These are phyloP conservation scores for Chaenodraco wilsoni DNA, from an alignment of 2,797 vertebrate genomes.

Conservation along the genomic window DNA sequence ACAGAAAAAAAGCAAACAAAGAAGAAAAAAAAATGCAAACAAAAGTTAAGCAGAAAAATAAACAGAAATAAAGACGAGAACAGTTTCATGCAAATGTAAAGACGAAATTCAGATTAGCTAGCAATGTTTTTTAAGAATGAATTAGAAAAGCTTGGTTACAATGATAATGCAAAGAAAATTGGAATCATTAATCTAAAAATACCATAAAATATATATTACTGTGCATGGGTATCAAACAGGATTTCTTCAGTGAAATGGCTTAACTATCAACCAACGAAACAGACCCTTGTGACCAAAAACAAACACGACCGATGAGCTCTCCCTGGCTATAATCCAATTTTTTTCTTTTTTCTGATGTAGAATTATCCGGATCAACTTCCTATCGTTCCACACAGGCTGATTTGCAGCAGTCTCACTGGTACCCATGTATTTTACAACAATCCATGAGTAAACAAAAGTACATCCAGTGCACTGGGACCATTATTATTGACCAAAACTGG, in stretches of 20 bases:
- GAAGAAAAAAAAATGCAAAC: conserved; percentile 67
- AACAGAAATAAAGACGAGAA: conserved; percentile 43
- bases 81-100: conserved; percentile 53
- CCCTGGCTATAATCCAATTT: conserved; percentile 43
- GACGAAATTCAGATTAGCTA: not conserved
- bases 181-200: not conserved
- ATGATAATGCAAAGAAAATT: not conserved
- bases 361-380: conserved; percentile 70
- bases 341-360: conserved; percentile 49
- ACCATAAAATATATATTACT: not conserved
- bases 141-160: not conserved
- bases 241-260: conserved; percentile 19
- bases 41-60: conserved; percentile 61
- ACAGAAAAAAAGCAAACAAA: conserved; percentile 70
- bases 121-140: conserved; percentile 6
- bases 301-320: conserved; percentile 52
- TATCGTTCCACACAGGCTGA: conserved; percentile 71
- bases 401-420: conserved; percentile 61
- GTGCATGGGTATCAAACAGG: conserved; percentile 5
- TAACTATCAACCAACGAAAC: conserved; percentile 49
- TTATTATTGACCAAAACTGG: conserved; percentile 33
- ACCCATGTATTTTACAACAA: conserved; percentile 46
- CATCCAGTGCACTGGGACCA: conserved; percentile 24
- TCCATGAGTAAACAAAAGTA: conserved; percentile 38
- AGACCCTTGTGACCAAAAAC: conserved; percentile 42